phyloP scores from a whole-genome alignment of 1,140 invertebrate genomes.

The Zaprionus ornatus region DNA sequence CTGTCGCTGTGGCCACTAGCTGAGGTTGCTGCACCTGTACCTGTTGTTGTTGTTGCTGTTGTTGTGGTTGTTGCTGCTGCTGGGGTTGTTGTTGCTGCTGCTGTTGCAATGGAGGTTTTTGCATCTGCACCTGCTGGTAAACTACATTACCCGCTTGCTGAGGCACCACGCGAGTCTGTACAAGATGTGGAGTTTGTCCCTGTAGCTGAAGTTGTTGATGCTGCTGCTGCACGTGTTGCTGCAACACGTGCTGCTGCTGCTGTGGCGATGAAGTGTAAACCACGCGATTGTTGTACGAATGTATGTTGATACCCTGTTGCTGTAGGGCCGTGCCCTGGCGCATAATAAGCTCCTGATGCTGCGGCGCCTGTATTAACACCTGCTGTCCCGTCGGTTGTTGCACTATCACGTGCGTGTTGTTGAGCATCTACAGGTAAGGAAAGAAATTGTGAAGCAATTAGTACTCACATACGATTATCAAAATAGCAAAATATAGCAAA shows the following conservation, averaged over 20 bases:
- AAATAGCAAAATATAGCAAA: no score
- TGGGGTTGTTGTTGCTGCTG: constrained; percentile 20
- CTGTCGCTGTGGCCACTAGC: constrained; percentile 35
- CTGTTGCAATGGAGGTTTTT: constrained; percentile 48
- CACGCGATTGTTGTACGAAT: constrained; percentile 73
- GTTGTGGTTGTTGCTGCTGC: constrained; percentile 34
- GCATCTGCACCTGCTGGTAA: constrained; percentile 68
- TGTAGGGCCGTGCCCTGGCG: constrained; percentile 67
- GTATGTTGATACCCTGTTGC: constrained; percentile 61
- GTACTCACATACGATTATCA: not conserved
- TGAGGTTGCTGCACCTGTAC: constrained; percentile 54
- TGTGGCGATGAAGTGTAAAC: constrained; percentile 67
- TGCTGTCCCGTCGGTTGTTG: constrained; percentile 73
- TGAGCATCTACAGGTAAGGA: constrained; percentile 55
- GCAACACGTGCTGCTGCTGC: constrained; percentile 59
- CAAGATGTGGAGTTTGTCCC: constrained; percentile 64
- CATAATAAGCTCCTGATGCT: constrained; percentile 79
- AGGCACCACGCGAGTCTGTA: constrained; percentile 67
- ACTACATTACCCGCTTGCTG: constrained; percentile 67
- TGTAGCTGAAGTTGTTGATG: constrained; percentile 68
- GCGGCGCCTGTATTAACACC: constrained; percentile 69
- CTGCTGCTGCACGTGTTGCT: constrained; percentile 75
- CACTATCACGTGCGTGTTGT: constrained; percentile 77
- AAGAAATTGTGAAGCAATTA: not conserved
- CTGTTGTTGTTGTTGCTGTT: constrained; percentile 34